Evolutionary conservation across 2,797 vertebrate species (phyloP).

Genomic region (Taeniopygia guttata): DNA sequence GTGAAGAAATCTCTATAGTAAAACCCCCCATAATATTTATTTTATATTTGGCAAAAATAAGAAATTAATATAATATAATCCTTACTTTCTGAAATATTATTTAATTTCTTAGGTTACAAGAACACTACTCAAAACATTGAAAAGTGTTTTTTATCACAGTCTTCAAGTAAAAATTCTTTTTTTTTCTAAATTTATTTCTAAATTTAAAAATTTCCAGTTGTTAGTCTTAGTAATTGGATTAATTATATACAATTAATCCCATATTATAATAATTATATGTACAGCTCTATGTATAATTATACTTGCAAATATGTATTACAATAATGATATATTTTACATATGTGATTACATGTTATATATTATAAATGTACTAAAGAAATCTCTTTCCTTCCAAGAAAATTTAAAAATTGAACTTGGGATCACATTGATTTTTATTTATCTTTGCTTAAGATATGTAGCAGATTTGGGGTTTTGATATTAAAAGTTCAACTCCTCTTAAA

Average conservation of each 20-base stretch:
- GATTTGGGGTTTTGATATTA: accelerated
- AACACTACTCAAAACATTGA: not conserved
- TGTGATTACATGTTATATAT: not conserved
- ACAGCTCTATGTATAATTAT: not conserved
- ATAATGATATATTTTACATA: not conserved
- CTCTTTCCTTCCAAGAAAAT: not conserved
- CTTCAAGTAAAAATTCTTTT: not conserved
- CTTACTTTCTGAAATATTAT: not conserved
- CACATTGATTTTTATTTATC: not conserved
- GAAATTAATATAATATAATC: not conserved
- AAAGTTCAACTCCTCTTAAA: not conserved
- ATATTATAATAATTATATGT: not conserved
- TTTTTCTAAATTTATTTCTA: not conserved
- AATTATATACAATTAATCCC: not conserved
- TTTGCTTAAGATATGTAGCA: not conserved
- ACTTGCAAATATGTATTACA: not conserved
- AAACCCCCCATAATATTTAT: accelerated
- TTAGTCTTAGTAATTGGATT: not conserved
- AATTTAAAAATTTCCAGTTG: not conserved
- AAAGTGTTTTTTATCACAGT: not conserved
- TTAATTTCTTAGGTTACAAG: not conserved
- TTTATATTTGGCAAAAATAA: not conserved
- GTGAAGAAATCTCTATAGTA: accelerated
- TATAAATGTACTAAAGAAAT: not conserved
- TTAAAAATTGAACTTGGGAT: not conserved